phyloP scores from a whole-genome alignment of 1,140 invertebrate genomes.

The Meloidogyne hapla region DNA sequence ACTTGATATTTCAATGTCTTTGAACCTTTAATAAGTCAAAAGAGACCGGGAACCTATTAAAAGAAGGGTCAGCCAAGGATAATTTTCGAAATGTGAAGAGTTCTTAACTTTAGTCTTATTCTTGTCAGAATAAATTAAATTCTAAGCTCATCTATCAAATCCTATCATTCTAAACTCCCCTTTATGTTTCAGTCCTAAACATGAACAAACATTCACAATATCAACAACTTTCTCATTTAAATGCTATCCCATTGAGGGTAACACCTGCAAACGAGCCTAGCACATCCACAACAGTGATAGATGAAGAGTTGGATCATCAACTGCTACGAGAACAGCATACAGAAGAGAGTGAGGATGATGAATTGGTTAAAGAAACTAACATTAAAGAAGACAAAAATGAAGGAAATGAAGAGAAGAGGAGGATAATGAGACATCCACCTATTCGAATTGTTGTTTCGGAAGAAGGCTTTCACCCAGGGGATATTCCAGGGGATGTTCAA shows the following conservation, averaged over 20 bases:
- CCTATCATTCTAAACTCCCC: too few relatives aligned
- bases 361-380: background rate
- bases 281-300: background rate
- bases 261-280: background rate
- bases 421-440: background rate
- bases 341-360: background rate
- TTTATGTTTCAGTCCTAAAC: background rate
- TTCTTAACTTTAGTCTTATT: too few relatives aligned
- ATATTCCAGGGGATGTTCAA: too few relatives aligned
- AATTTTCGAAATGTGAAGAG: too few relatives aligned
- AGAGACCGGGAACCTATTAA: too few relatives aligned
- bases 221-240: background rate
- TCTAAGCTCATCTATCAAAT: too few relatives aligned
- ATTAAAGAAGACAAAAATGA: conserved; percentile 5
- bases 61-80: too few relatives aligned
- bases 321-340: background rate
- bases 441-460: conserved; percentile 19
- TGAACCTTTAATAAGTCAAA: too few relatives aligned
- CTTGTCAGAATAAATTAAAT: too few relatives aligned
- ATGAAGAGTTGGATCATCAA: conserved; percentile 11
- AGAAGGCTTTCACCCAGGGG: background rate
- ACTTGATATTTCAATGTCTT: too few relatives aligned
- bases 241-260: background rate
- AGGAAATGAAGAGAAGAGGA: background rate
- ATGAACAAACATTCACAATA: background rate